A percentile compares a stretch with the other conserved stretches of the same genome.
These are phyloP conservation scores for Flexamia atlantica DNA, from an alignment of 2,888 invertebrate genomes.

Conservation along the genomic window DNA sequence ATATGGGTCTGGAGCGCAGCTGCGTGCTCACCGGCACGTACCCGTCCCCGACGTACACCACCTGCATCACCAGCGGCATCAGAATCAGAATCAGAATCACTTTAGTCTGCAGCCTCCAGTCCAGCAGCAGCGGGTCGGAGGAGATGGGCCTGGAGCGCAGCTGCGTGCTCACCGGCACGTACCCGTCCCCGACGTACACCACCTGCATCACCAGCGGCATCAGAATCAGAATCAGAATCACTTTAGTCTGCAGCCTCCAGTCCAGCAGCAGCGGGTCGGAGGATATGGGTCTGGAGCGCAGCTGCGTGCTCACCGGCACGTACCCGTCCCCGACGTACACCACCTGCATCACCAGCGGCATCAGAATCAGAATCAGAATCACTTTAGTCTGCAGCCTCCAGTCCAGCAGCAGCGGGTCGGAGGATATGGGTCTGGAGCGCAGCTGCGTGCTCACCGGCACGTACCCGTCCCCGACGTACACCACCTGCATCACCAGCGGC, in stretches of 20 bases:
- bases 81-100: too few relatives aligned
- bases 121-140: constrained; percentile 74
- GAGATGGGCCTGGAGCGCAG: constrained; percentile 82
- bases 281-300: constrained; percentile 81
- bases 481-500: constrained; percentile 82
- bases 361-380: too few relatives aligned
- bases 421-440: constrained; percentile 80
- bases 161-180: constrained; percentile 84
- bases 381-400: constrained; percentile 83
- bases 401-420: constrained; percentile 74
- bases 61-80: too few relatives aligned
- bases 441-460: constrained; percentile 84
- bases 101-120: constrained; percentile 82
- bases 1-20: constrained; percentile 81
- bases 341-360: constrained; percentile 81
- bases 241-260: constrained; percentile 83
- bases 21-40: constrained; percentile 86
- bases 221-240: too few relatives aligned
- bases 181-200: constrained; percentile 87
- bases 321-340: constrained; percentile 88
- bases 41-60: constrained; percentile 86
- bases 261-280: constrained; percentile 75
- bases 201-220: constrained; percentile 82
- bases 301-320: constrained; percentile 83
- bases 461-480: constrained; percentile 87